Conservation (phyloP, 2,888 invertebrate species). For the Eupithecia inturbata region DNA sequence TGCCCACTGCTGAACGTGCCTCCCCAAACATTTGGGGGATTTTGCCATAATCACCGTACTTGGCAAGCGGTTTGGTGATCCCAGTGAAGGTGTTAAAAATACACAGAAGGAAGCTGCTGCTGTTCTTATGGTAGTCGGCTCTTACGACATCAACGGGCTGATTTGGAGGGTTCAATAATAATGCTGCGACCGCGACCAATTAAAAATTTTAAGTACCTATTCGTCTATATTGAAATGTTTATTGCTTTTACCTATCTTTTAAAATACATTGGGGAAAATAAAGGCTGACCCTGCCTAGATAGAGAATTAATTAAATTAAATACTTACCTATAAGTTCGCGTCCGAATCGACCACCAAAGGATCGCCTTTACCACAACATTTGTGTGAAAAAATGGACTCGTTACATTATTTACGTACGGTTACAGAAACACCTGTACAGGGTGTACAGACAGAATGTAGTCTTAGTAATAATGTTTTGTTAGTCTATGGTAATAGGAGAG, state of each 20-base stretch:
- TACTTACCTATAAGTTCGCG: neutral
- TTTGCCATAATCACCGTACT: no score
- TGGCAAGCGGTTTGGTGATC: no score
- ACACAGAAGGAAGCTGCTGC: no score
- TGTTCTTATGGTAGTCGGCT: no score
- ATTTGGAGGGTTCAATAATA: no score
- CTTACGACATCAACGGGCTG: no score
- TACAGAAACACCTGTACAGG: neutral
- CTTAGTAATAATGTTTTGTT: neutral
- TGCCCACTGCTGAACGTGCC: no score
- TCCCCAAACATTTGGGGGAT: no score
- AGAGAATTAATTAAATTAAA: neutral
- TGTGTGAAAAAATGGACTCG: neutral
- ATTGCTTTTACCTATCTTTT: neutral
- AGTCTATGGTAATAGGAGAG: no score
- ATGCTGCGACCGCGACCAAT: no score
- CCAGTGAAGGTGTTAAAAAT: no score
- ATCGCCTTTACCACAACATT: neutral
- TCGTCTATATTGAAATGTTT: neutral
- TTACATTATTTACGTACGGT: neutral
- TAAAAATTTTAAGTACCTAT: no score
- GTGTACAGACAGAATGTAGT: neutral
- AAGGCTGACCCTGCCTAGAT: neutral
- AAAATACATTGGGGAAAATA: neutral
- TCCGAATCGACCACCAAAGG: neutral